Base-by-base conservation (phyloP, 2,888 invertebrate species). In the Escarpia spicata region DNA sequence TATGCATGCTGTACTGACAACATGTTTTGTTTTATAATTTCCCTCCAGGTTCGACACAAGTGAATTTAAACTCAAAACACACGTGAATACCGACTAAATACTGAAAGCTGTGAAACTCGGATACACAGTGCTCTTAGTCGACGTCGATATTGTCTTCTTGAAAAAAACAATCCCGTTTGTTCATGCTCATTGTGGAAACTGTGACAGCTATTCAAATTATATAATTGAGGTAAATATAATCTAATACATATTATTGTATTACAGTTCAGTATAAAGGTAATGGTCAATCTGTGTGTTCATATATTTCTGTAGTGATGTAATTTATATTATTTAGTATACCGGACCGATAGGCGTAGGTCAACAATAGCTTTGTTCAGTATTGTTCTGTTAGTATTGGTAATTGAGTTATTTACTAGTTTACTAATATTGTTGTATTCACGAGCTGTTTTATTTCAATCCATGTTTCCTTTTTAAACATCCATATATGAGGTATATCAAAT, bases 121-220 rank as follows among this genome's bases (percentile, higher is more conserved):
- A 12, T 91, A 92, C 45, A 93, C 92, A 10, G 93, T 94, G 4
- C 58, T 94, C 15, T 91, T 94, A 26, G 91, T 92, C 12, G 94
- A 94, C 90, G 93, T 93, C 3, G 94, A 94, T 58, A 93, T 94
- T 37, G 93, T 94, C 12, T 93, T 94, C 89, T 92, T 94, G 12
- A 91, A 92, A 37, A 91, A 93, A 75, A 93, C 94, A 15, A 43
- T 93, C 8, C 92, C 90, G 43, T 92, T 90, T 43, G 31, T 94
- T 19, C 91, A 26, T 43, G 31, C 93, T 19, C 91, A 45, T 8
- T 93, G 93, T 44, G 52, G 3, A 8, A 91, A 92, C 12, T 94
- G 93, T 92, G 94, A 92, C 93, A 26, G 52, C 92, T 60, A 93
- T 94, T 45, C 92, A 92, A 89, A 93, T 91, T 92, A 94, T 92